Percentiles rank a stretch among this genome's conserved stretches.
phyloP scores from a whole-genome alignment of 2,113 vertebrate genomes.

The Notothenia rossii region DNA sequence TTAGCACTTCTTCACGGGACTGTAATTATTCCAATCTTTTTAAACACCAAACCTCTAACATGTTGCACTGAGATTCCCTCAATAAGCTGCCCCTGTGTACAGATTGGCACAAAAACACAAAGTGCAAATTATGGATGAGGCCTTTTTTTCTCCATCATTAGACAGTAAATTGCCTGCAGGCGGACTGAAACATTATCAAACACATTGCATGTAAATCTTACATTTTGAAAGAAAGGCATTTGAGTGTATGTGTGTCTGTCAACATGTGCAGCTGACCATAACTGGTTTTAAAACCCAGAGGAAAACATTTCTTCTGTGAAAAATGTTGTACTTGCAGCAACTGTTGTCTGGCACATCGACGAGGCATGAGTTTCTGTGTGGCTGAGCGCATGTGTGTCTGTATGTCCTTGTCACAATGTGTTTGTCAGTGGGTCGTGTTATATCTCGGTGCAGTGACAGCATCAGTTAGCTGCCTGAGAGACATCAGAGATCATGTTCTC shows the following conservation, averaged over 20 bases:
- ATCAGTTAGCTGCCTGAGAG: constrained; percentile 82
- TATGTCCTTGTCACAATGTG: constrained; percentile 75
- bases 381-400: constrained; percentile 12
- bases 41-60: background rate
- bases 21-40: background rate
- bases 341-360: constrained; percentile 34
- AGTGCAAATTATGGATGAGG: constrained; percentile 1
- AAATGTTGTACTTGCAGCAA: constrained; percentile 43
- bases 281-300: constrained; percentile 9
- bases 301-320: constrained; percentile 35
- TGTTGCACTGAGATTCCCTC: background rate
- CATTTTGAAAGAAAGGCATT: background rate
- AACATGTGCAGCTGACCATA: constrained; percentile 18
- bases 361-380: constrained; percentile 12
- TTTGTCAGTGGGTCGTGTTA: constrained; percentile 69
- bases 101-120: background rate
- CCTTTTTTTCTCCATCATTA: background rate
- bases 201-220: background rate
- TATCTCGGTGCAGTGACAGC: constrained; percentile 77
- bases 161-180: background rate
- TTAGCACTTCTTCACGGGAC: background rate
- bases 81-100: background rate
- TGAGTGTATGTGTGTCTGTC: background rate
- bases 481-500: constrained; percentile 80
- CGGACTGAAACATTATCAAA: background rate